These are phyloP conservation scores for Trisateles emortualis DNA, from an alignment of 2,888 invertebrate genomes.

Conservation along the genomic window DNA sequence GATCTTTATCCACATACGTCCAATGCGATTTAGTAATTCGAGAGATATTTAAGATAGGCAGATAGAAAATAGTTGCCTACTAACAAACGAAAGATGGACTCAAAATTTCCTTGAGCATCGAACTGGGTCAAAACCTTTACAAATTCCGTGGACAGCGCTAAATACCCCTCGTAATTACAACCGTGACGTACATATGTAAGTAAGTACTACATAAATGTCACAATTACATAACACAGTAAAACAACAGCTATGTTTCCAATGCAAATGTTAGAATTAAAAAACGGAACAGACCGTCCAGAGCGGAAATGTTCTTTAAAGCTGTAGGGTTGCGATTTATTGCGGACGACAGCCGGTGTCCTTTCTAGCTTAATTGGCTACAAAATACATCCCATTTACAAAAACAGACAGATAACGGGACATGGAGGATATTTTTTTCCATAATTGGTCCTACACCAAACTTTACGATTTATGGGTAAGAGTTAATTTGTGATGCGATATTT, in stretches of 20 bases:
- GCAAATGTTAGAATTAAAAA: conserved; percentile 50
- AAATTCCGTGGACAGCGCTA: not conserved
- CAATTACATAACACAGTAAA: conserved; percentile 29
- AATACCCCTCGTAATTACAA: conserved; percentile 6
- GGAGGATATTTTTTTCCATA: conserved; percentile 47
- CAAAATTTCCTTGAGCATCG: not conserved
- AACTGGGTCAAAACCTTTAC: conserved; percentile 7
- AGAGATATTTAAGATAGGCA: no score
- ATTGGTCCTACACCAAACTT: conserved; percentile 20
- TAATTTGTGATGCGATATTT: conserved; percentile 25
- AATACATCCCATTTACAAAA: conserved; percentile 79
- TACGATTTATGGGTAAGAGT: conserved; percentile 43
- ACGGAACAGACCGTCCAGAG: conserved; percentile 48
- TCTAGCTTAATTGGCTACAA: conserved; percentile 84
- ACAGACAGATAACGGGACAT: conserved; percentile 69
- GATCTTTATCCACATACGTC: no score
- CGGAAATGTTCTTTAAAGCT: conserved; percentile 68
- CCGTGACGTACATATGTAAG: conserved; percentile 11
- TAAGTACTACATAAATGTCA: conserved; percentile 13
- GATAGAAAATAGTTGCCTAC: no score
- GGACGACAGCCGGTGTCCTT: conserved; percentile 76
- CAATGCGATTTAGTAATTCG: no score
- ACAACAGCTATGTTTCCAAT: conserved; percentile 35
- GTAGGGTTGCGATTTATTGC: conserved; percentile 85
- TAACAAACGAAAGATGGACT: not conserved